A percentile compares a stretch with the other conserved stretches of the same genome.
phyloP scores from a whole-genome alignment of 53 echinoderm and acorn worm species.

The Temnopleurus reevesii region DNA sequence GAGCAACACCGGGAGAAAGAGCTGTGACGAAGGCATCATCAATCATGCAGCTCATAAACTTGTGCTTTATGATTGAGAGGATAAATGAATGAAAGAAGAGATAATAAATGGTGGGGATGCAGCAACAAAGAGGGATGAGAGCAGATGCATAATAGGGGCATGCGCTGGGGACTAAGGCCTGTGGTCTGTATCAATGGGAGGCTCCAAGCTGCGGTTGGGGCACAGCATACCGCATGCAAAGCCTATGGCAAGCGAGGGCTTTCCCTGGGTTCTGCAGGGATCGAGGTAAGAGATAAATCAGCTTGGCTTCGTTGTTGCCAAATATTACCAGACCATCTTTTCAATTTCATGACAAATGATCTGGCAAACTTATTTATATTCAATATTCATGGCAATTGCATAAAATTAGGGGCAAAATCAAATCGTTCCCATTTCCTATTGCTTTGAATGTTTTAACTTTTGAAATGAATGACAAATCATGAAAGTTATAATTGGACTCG shows the following conservation, averaged over 20 bases:
- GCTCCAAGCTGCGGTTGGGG: not conserved
- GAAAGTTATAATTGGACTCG: too few relatives aligned
- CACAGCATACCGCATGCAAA: conserved; percentile 19
- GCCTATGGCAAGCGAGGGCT: not conserved
- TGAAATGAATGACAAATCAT: too few relatives aligned
- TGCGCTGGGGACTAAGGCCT: not conserved
- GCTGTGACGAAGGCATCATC: not conserved
- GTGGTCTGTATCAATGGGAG: conserved; percentile 16
- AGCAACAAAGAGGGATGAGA: conserved; percentile 9
- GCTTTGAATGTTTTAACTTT: too few relatives aligned
- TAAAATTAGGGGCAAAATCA: too few relatives aligned
- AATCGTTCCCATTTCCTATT: too few relatives aligned
- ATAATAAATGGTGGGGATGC: conserved; percentile 28
- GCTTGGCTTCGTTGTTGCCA: not conserved
- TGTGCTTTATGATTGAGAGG: conserved; percentile 33
- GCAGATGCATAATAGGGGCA: conserved; percentile 35
- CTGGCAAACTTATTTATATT: not conserved
- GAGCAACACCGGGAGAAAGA: not conserved
- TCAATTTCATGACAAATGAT: conserved; percentile 26
- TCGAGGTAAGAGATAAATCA: conserved; percentile 17
- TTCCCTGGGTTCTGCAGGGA: not conserved
- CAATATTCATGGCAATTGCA: not conserved
- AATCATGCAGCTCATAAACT: conserved; percentile 27
- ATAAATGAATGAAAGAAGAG: too few relatives aligned
- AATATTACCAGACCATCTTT: conserved; percentile 2